phyloP scores from a whole-genome alignment of 2,113 vertebrate genomes.

The Chelonoidis abingdonii region DNA sequence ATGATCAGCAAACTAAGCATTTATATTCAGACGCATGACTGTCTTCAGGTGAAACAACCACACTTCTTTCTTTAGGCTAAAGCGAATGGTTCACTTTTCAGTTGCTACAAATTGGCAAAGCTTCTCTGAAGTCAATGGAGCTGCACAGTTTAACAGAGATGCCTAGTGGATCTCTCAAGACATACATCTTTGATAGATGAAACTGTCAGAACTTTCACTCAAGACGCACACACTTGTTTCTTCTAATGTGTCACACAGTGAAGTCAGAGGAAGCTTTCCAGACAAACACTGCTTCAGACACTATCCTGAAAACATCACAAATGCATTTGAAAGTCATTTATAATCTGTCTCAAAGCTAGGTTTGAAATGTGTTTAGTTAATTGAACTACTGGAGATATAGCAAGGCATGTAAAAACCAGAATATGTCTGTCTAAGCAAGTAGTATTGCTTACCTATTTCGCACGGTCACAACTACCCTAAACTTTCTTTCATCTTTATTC shows the following conservation, averaged over 20 bases:
- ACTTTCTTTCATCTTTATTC: constrained; percentile 62
- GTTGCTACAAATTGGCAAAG: neutral
- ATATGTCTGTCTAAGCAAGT: neutral
- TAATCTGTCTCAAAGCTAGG: neutral
- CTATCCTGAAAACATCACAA: neutral
- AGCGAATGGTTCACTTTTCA: neutral
- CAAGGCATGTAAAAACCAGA: neutral
- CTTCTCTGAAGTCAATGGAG: neutral
- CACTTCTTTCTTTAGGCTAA: neutral
- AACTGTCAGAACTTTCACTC: neutral
- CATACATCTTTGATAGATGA: neutral
- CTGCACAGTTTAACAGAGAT: neutral
- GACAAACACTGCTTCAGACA: neutral
- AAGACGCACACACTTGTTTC: neutral
- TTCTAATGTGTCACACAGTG: neutral
- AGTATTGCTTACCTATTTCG: constrained; percentile 29
- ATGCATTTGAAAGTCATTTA: constrained; percentile 8
- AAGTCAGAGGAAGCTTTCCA: neutral
- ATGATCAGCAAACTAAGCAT: neutral
- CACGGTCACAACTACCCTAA: neutral
- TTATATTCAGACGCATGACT: neutral
- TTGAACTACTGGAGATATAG: constrained; percentile 14
- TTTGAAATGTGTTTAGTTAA: constrained; percentile 44
- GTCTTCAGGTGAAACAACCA: neutral
- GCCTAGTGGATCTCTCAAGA: neutral